Conservation (phyloP, 2,888 invertebrate genomes). For the Achlya flavicornis region DNA sequence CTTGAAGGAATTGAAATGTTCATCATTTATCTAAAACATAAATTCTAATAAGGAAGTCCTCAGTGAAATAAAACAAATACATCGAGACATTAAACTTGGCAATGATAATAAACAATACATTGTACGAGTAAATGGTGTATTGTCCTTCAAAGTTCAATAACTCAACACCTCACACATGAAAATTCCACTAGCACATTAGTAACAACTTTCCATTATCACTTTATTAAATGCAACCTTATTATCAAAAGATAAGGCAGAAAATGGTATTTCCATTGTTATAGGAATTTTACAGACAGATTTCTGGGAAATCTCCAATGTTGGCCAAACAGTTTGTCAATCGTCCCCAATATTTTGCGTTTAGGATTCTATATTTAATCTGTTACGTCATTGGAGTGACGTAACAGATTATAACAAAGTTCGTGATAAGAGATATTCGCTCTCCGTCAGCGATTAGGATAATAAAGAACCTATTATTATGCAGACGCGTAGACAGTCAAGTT, state of each 20-base stretch:
- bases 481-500: no score
- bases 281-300: not conserved
- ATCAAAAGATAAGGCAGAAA: not conserved
- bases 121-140: not conserved
- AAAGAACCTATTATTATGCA: no score
- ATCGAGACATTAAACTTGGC: not conserved
- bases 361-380: not conserved
- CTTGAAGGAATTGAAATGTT: no score
- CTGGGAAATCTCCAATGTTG: not conserved
- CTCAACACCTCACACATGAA: not conserved
- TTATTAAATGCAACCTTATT: not conserved
- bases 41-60: not conserved
- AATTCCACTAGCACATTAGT: not conserved
- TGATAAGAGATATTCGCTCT: no score
- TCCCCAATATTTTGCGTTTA: not conserved
- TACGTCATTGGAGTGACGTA: no score
- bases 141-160: conserved; percentile 1
- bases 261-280: not conserved
- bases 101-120: not conserved
- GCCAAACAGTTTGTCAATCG: not conserved
- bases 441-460: no score
- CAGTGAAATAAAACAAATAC: not conserved
- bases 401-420: no score
- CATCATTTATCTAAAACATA: no score
- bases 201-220: not conserved